phyloP scores from a whole-genome alignment of 2,888 invertebrate genomes.

The Harpalus rufipes region DNA sequence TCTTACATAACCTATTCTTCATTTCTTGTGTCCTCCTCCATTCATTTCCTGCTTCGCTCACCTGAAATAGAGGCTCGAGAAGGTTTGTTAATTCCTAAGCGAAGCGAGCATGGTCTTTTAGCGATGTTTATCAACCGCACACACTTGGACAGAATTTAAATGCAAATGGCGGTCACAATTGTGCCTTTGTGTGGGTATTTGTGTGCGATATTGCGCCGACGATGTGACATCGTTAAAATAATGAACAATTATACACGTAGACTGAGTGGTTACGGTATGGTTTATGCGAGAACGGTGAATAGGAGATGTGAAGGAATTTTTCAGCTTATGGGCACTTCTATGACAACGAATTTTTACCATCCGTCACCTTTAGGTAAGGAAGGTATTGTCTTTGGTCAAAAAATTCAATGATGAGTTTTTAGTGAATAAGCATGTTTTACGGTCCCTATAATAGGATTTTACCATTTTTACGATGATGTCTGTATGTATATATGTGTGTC shows the following conservation, averaged over 20 bases:
- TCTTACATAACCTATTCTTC: background rate
- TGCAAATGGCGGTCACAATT: constrained; percentile 77
- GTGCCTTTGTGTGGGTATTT: constrained; percentile 76
- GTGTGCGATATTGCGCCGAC: constrained; percentile 49
- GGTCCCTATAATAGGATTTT: too few relatives aligned
- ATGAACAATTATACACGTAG: constrained; percentile 67
- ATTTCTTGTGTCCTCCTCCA: too few relatives aligned
- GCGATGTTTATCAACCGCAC: constrained; percentile 75
- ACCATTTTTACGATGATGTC: too few relatives aligned
- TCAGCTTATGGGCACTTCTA: background rate
- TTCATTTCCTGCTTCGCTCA: constrained; percentile 64
- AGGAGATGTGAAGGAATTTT: background rate
- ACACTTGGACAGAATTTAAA: constrained; percentile 77
- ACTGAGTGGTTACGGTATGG: background rate
- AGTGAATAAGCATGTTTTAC: too few relatives aligned
- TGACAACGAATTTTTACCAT: too few relatives aligned
- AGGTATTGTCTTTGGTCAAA: too few relatives aligned
- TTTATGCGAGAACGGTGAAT: background rate
- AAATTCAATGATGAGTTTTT: too few relatives aligned
- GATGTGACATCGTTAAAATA: constrained; percentile 65
- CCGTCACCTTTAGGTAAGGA: too few relatives aligned
- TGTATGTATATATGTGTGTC: too few relatives aligned
- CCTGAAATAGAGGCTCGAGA: constrained; percentile 68
- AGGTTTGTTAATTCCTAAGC: constrained; percentile 76
- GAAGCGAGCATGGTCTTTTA: constrained; percentile 75